Evolutionary conservation across 2,888 invertebrate genomes (phyloP).

Genomic region (Laspeyria flexula): DNA sequence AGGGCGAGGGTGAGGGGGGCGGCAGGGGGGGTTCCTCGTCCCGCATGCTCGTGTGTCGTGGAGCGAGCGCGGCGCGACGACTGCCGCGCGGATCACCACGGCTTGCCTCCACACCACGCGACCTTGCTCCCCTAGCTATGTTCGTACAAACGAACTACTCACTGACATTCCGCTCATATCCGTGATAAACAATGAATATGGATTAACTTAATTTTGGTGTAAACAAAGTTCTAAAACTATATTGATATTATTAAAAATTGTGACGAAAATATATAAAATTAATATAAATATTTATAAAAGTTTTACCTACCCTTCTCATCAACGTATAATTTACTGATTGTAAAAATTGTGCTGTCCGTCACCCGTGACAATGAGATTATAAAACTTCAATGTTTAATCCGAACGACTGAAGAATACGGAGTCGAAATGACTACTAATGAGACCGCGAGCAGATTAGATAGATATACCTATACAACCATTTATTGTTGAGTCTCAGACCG

Average conservation of each 20-base stretch:
- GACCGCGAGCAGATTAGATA: slow-evolving; percentile 4
- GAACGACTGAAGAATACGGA: slow-evolving; percentile 22
- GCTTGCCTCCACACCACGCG: slow-evolving; percentile 41
- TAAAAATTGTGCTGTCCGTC: background rate
- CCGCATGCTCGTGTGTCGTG: slow-evolving; percentile 70
- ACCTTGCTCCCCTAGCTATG: slow-evolving; percentile 70
- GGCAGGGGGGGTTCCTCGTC: slow-evolving; percentile 67
- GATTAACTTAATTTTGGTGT: slow-evolving; percentile 43
- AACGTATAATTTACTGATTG: background rate
- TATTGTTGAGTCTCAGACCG: slow-evolving; percentile 8
- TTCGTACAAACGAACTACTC: slow-evolving; percentile 66
- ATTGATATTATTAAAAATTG: background rate
- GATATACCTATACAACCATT: background rate
- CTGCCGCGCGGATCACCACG: slow-evolving; percentile 64
- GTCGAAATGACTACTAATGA: slow-evolving; percentile 20
- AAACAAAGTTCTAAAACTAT: background rate
- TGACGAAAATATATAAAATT: background rate
- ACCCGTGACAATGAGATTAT: slow-evolving; percentile 3
- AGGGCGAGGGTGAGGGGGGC: slow-evolving; percentile 59
- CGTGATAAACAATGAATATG: slow-evolving; percentile 20
- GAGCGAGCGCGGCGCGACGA: slow-evolving; percentile 61
- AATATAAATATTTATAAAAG: too few species aligned
- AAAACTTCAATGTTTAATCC: background rate
- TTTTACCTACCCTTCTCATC: slow-evolving; percentile 1
- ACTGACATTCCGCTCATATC: slow-evolving; percentile 63